Evolutionary conservation across 2,113 vertebrate genomes (phyloP), one percentile per base, ranked within the genome.

Genomic region (Mesocricetus auratus): DNA sequence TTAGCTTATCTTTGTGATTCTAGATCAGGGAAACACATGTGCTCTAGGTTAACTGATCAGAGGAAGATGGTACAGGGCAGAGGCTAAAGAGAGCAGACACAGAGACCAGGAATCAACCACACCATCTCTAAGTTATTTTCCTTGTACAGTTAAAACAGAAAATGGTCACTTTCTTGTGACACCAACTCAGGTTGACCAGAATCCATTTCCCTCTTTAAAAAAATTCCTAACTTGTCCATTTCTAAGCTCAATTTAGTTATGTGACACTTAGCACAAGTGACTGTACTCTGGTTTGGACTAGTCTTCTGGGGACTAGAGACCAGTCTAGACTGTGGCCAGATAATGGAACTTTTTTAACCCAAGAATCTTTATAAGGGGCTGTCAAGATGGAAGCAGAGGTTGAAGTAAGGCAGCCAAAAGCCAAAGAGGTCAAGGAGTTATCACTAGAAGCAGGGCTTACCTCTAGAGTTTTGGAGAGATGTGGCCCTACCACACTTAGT

Each of bases 401-500:
- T 11, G 7, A 1, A 5, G 13, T 19, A 66, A 6, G 6, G 3
- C 0, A 26, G 62, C 7, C 29, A 19, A 4, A 45, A 68, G 42
- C 45, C 26, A 62, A 47, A n/a, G 31, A 45, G 81, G 11, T 19
- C 13, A 36, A 22, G 22, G 1, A 16, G 2, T 33, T 22, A 31
- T 15, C 17, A 1, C 16, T 0, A 3, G 21, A 82, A 42, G 2
- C 3, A 7, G 1, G 7, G 3, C 36, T 74, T 16, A 26, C 24
- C 60, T 26, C 1, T 7, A 5, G 33, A 83, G 39, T 39, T 56
- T 89, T 68, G n/a, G 60, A 45, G 42, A 0, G 16, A 31, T 0
- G 0, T 24, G 11, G 7, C 1, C 11, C 7, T 24, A 5, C 0
- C 0, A 21, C 5, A 36, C 6, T 58, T 92, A 2, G 62, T 50